A percentile compares a stretch with the other conserved stretches of the same genome.
phyloP scores from a whole-genome alignment of 2,797 vertebrate genomes.

The Urophycis tenuis region DNA sequence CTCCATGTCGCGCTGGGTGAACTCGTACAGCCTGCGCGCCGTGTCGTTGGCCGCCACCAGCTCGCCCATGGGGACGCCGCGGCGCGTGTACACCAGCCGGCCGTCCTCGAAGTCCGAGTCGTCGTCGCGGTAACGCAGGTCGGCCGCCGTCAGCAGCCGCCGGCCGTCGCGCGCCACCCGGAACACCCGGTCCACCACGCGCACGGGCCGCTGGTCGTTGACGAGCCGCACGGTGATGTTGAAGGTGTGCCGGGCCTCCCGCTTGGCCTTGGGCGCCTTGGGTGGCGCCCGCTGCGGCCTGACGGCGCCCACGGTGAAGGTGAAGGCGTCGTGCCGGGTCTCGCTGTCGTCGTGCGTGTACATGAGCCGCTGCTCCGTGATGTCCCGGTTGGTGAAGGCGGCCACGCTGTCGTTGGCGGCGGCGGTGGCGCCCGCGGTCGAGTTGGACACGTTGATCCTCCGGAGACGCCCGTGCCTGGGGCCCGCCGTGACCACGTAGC shows the following conservation, averaged over 20 bases:
- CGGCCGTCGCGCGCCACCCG: slow-evolving; percentile 75
- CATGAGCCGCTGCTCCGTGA: slow-evolving; percentile 68
- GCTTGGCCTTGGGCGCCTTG: slow-evolving; percentile 15
- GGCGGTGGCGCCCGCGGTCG: no score
- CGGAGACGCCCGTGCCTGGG: slow-evolving; percentile 76
- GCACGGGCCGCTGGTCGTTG: slow-evolving; percentile 84
- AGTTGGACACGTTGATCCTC: slow-evolving; percentile 67
- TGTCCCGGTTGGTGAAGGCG: slow-evolving; percentile 77
- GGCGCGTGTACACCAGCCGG: slow-evolving; percentile 78
- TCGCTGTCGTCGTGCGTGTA: slow-evolving; percentile 87
- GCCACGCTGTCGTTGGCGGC: slow-evolving; percentile 63
- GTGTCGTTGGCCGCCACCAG: slow-evolving; percentile 75
- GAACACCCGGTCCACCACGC: slow-evolving; percentile 81
- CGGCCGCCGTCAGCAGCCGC: slow-evolving; percentile 73
- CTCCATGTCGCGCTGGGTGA: slow-evolving; percentile 78
- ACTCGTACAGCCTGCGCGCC: slow-evolving; percentile 77
- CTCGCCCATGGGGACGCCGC: slow-evolving; percentile 83
- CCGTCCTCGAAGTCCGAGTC: slow-evolving; percentile 84
- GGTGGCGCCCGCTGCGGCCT: slow-evolving; percentile 24
- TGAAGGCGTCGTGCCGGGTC: slow-evolving; percentile 74
- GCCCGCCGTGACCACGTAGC: slow-evolving; percentile 68
- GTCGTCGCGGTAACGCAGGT: slow-evolving; percentile 80
- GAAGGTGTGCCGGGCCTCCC: slow-evolving; percentile 66
- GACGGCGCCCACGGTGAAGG: slow-evolving; percentile 60
- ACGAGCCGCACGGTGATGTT: slow-evolving; percentile 77